Evolutionary conservation across 2,113 vertebrate genomes (phyloP).

Genomic region (Zingel zingel): DNA sequence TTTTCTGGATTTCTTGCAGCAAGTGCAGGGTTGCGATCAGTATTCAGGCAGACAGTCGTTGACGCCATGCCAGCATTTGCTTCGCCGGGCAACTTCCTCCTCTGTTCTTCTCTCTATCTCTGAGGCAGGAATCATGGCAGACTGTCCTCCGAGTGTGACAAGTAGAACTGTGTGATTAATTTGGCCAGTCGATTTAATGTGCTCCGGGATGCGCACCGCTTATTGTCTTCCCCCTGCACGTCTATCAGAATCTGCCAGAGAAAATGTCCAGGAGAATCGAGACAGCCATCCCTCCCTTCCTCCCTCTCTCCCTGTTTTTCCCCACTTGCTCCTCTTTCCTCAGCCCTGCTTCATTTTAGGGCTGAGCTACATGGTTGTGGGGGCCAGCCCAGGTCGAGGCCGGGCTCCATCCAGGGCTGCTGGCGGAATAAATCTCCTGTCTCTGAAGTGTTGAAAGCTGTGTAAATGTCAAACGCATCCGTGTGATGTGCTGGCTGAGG

Average conservation of each 20-base stretch:
- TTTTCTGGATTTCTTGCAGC: slow-evolving; percentile 49
- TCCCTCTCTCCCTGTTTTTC: slow-evolving; percentile 10
- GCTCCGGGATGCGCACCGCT: slow-evolving; percentile 75
- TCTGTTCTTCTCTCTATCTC: slow-evolving; percentile 64
- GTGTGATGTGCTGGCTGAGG: slow-evolving; percentile 69
- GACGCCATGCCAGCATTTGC: slow-evolving; percentile 68
- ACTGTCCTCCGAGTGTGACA: slow-evolving; percentile 79
- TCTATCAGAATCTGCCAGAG: slow-evolving; percentile 75
- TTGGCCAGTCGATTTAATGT: slow-evolving; percentile 82
- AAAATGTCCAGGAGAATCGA: slow-evolving; percentile 64
- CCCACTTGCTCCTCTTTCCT: slow-evolving; percentile 14
- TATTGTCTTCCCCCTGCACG: slow-evolving; percentile 77
- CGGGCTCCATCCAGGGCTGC: slow-evolving; percentile 61
- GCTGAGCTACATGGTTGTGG: slow-evolving; percentile 72
- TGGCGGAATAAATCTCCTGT: slow-evolving; percentile 74
- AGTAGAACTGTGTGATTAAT: slow-evolving; percentile 84
- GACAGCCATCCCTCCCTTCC: slow-evolving; percentile 49
- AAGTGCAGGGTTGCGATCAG: slow-evolving; percentile 67
- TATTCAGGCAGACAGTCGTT: slow-evolving; percentile 73
- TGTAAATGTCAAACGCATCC: slow-evolving; percentile 82
- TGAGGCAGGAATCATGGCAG: slow-evolving; percentile 75
- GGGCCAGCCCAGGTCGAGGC: slow-evolving; percentile 69
- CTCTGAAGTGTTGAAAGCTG: slow-evolving; percentile 82
- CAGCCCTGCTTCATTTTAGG: slow-evolving; percentile 58
- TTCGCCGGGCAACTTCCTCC: slow-evolving; percentile 65